Evolutionary conservation across 2,888 invertebrate species (phyloP).

Genomic region (Cremastinae sp.): DNA sequence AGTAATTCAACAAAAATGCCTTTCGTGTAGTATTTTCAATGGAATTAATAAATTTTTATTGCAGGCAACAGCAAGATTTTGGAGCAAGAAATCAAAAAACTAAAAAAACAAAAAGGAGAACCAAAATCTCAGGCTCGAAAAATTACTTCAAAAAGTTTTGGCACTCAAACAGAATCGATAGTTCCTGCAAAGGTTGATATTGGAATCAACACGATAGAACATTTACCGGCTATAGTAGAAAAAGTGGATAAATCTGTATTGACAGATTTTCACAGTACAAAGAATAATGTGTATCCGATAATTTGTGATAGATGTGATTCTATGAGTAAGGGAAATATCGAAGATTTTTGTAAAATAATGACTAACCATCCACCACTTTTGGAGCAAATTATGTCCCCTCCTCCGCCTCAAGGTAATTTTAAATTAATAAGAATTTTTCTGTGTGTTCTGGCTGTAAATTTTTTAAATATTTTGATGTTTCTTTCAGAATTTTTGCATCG

Average conservation of each 20-base stretch:
- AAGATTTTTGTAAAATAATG: slow-evolving; percentile 71
- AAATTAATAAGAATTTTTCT: not conserved
- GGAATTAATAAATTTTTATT: slow-evolving; percentile 30
- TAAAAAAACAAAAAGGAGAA: slow-evolving; percentile 38
- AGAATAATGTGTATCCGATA: slow-evolving; percentile 66
- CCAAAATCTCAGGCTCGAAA: not conserved
- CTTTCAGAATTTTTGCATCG: not conserved
- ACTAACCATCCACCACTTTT: slow-evolving; percentile 64
- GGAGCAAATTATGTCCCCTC: slow-evolving; percentile 59
- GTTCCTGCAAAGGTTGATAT: slow-evolving; percentile 46
- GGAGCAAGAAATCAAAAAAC: slow-evolving; percentile 64
- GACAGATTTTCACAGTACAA: slow-evolving; percentile 65
- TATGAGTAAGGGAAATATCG: slow-evolving; percentile 62
- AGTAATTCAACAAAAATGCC: not conserved
- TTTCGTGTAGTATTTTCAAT: no score
- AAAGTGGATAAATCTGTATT: slow-evolving; percentile 59
- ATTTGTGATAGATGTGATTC: slow-evolving; percentile 70
- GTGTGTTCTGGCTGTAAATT: not conserved
- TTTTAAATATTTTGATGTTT: not conserved
- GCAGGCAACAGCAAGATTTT: slow-evolving; percentile 66
- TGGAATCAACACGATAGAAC: slow-evolving; percentile 48
- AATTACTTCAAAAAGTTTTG: not conserved
- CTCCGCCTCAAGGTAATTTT: slow-evolving; percentile 55
- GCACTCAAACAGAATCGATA: not conserved
- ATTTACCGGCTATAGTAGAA: not conserved